phyloP scores from a whole-genome alignment of 2,888 invertebrate species.

The Acrocyrtus sp. region DNA sequence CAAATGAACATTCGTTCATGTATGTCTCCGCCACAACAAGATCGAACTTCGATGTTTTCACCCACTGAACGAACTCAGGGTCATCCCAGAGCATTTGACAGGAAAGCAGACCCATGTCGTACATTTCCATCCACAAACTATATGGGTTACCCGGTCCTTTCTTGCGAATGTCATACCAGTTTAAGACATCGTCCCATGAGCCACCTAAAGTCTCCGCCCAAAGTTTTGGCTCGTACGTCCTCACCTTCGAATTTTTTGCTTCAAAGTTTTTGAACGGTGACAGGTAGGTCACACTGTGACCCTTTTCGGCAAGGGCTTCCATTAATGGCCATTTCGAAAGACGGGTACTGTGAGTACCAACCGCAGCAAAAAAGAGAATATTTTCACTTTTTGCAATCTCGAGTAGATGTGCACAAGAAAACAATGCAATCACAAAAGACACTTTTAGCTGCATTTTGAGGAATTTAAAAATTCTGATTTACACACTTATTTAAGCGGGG shows the following conservation, averaged over 20 bases:
- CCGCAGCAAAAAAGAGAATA: constrained; percentile 4
- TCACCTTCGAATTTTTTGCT: background rate
- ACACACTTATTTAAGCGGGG: too few relatives aligned
- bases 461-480: too few relatives aligned
- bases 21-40: constrained; percentile 53
- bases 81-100: constrained; percentile 35
- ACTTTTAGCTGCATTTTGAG: too few relatives aligned
- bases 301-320: constrained; percentile 19
- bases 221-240: constrained; percentile 3
- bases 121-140: constrained; percentile 13
- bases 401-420: background rate
- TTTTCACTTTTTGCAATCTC: constrained; percentile 3
- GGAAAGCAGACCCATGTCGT: background rate
- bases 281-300: constrained; percentile 25
- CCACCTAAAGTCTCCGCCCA: constrained; percentile 5
- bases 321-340: constrained; percentile 20
- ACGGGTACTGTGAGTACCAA: constrained; percentile 18
- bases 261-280: constrained; percentile 7
- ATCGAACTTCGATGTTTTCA: constrained; percentile 49
- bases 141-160: too few relatives aligned
- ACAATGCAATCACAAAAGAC: too few relatives aligned
- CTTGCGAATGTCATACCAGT: constrained; percentile 18
- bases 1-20: constrained; percentile 51
- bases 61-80: constrained; percentile 37
- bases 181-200: constrained; percentile 16